Base-by-base conservation (phyloP, 2,888 invertebrate species). In the Blomia tropicalis region DNA sequence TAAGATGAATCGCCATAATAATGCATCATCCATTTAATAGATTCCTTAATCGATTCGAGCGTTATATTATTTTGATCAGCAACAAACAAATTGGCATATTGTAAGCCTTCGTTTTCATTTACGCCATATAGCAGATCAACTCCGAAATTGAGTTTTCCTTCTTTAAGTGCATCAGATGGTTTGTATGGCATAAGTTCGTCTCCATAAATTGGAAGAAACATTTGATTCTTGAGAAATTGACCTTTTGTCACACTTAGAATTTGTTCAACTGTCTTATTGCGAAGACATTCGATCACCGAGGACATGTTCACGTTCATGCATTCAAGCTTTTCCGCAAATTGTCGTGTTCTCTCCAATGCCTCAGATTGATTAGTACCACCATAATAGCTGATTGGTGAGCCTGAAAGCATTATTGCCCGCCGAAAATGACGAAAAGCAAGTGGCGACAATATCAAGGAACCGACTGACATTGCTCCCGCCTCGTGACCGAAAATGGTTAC, bases 151-250 rank as follows among this genome's bases (percentile, higher is more conserved):
- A 47, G n/a, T 14, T 22, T 27, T 22, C 51, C 51, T 11, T 11
- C 27, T 19, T 47, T 22, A 7, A 47, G 22, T 47, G 51, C 51
- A 11, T 22, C 27, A 11, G 51, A 14, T 27, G 51, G 11, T 19
- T 47, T 47, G 7, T 11, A 47, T n/a, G 51, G 51, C 14, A 47
- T 11, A 7, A 47, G 7, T 22, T 27, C 23, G 22, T 47, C 51
- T 47, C 51, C 51, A n/a, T 47, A 47, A 27, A 27, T 47, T 22
- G 51, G 51, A 7, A 47, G 22, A 47, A 47, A 47, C 14, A 47
- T 11, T 25, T 27, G 51, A 47, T 47, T 47, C 27, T 47, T 22
- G 22, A 27, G 23, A 27, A 27, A 22, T 11, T 7, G 7, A 27
- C n/a, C 51, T 19, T 47, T 47, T 7, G 23, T 47, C 7, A 47